phyloP scores from a whole-genome alignment of 2,113 vertebrate species.

The Addax nasomaculatus region DNA sequence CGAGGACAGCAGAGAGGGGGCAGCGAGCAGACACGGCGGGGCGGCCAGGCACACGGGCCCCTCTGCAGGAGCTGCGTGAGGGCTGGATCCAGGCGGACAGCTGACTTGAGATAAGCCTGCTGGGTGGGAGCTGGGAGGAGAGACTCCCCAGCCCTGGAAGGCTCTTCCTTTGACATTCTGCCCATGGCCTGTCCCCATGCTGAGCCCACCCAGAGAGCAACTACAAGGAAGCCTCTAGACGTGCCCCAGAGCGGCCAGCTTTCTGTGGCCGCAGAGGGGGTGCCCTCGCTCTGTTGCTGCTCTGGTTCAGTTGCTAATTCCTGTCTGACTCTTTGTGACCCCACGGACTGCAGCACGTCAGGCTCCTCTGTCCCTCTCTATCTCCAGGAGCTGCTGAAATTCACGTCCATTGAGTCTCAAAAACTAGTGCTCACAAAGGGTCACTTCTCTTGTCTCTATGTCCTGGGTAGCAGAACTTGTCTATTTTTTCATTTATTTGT shows the following conservation, averaged over 20 bases:
- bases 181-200: background rate
- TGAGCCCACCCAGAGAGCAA: background rate
- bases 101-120: background rate
- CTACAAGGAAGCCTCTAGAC: background rate
- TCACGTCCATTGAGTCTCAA: background rate
- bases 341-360: fast-evolving
- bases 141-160: background rate
- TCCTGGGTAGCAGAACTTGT: background rate
- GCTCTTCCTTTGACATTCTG: background rate
- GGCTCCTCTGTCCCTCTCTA: background rate
- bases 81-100: background rate
- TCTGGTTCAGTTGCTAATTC: fast-evolving
- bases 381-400: background rate
- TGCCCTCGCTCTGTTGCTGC: fast-evolving
- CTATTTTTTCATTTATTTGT: background rate
- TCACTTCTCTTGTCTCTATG: background rate
- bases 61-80: background rate
- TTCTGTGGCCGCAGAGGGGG: background rate
- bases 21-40: background rate
- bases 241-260: background rate
- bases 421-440: fast-evolving
- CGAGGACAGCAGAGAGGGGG: background rate
- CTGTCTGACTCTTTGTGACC: background rate
- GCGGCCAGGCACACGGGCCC: background rate
- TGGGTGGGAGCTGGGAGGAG: background rate